Percentiles rank a stretch among this genome's conserved stretches.
Conservation (phyloP, 2,888 invertebrate species). For the Cremastinae sp. region DNA sequence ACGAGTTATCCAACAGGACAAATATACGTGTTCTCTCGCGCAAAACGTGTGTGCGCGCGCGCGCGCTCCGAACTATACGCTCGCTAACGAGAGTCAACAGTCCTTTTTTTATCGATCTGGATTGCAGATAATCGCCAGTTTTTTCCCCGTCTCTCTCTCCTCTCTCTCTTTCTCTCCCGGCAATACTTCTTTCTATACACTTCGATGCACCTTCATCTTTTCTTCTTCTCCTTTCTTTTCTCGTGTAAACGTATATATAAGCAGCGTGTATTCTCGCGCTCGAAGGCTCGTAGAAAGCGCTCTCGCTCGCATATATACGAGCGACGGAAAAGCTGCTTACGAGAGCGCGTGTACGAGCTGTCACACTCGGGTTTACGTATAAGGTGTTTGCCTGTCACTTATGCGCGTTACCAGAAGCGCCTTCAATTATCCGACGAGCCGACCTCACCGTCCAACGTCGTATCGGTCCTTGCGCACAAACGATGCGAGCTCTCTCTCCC, state of each 20-base stretch:
- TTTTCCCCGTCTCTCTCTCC: constrained; percentile 18
- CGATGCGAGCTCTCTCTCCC: background rate
- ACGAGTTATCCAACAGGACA: constrained; percentile 35
- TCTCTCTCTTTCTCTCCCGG: constrained; percentile 21
- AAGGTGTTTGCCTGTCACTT: constrained; percentile 77
- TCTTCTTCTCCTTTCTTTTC: background rate
- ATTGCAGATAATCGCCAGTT: constrained; percentile 54
- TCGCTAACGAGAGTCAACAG: constrained; percentile 55
- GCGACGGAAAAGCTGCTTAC: constrained; percentile 44
- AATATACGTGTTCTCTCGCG: background rate
- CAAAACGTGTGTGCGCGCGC: background rate
- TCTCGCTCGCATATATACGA: constrained; percentile 44
- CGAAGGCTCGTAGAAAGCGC: constrained; percentile 25
- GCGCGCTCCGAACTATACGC: background rate
- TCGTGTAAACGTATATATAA: background rate
- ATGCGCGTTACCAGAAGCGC: constrained; percentile 73
- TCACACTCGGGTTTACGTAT: constrained; percentile 71
- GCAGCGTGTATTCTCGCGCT: background rate
- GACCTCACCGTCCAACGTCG: constrained; percentile 50
- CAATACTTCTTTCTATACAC: constrained; percentile 40
- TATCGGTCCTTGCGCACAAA: constrained; percentile 1
- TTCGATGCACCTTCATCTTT: constrained; percentile 36
- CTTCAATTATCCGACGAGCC: constrained; percentile 74
- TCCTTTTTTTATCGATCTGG: constrained; percentile 51
- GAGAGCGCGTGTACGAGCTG: constrained; percentile 62